A percentile compares a stretch with the other conserved stretches of the same genome.
phyloP scores from a whole-genome alignment of 2,113 vertebrate species.

The Fukomys damarensis region DNA sequence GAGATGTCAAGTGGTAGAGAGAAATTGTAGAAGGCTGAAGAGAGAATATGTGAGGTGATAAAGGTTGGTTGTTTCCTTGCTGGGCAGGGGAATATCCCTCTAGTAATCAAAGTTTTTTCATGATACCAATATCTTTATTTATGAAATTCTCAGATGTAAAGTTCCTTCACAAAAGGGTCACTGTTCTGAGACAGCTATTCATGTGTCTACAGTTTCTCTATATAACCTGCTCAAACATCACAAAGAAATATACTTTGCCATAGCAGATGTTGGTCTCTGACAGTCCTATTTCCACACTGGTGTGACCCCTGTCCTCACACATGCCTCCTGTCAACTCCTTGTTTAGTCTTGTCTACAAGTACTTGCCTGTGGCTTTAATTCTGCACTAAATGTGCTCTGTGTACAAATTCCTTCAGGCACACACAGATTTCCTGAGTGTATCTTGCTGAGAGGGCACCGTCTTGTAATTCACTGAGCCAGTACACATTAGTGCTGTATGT shows the following conservation, averaged over 20 bases:
- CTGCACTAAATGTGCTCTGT: background rate
- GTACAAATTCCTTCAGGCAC: background rate
- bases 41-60: background rate
- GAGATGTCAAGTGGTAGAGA: background rate
- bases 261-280: background rate
- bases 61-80: background rate
- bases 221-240: background rate
- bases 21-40: background rate
- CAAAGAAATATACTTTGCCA: background rate
- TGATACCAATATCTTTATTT: background rate
- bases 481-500: background rate
- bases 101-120: background rate
- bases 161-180: background rate
- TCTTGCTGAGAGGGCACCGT: background rate
- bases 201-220: background rate
- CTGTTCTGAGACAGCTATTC: background rate
- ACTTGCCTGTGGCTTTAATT: background rate
- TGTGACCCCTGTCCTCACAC: background rate
- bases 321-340: background rate
- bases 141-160: background rate
- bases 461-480: background rate
- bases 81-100: background rate
- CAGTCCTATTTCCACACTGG: accelerated
- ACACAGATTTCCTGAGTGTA: background rate
- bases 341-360: background rate